Base-by-base conservation (phyloP, 2,888 invertebrate species). In the Arrhopalites spinosus region DNA sequence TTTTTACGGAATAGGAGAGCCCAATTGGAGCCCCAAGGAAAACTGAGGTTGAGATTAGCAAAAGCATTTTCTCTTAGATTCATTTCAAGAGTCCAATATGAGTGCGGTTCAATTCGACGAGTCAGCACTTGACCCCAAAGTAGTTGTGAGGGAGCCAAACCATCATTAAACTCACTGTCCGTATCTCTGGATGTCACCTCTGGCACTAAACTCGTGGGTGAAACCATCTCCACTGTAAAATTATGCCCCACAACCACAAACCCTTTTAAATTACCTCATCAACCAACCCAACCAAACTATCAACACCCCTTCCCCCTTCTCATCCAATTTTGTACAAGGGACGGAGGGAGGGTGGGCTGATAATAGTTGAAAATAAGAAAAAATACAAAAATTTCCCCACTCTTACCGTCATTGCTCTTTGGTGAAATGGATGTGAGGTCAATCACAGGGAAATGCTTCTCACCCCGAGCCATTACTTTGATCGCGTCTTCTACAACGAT, bases 1-100 rank as follows among this genome's bases (percentile, higher is more conserved):
- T 96, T 97, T 83, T 96, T 90, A 82, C 98, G 89, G 43, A 96
- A 96, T 86, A 98, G 96, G 78, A 98, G 92, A 69, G 97, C 98
- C 85, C 98, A 94, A 87, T 94, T 95, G 71, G 94, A 93, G 83
- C 94, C 94, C 93, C 94, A 94, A 63, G 95, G 94, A 83, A 95
- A 88, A 77, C 94, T 94, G 85, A 95, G 92, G 87, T 95, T 95
- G 87, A 94, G 90, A 83, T 92, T 90, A 84, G 94, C 92, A 85
- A 93, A 94, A 79, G 93, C 93, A 75, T 77, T 79, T 17, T 81
- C 81, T 74, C 79, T 79, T 75, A 83, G 75, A 75, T 78, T 79
- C 86, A 95, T 94, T 87, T 95, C 95, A 79, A 94, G 91, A 87
- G 94, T 95, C 95, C 95, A 95, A 87, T 95, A 95, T 86, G 94